Percentiles rank a stretch among this genome's conserved stretches.
These are phyloP conservation scores for Ligdia adustata DNA, from an alignment of 2,888 invertebrate species.

Conservation along the genomic window DNA sequence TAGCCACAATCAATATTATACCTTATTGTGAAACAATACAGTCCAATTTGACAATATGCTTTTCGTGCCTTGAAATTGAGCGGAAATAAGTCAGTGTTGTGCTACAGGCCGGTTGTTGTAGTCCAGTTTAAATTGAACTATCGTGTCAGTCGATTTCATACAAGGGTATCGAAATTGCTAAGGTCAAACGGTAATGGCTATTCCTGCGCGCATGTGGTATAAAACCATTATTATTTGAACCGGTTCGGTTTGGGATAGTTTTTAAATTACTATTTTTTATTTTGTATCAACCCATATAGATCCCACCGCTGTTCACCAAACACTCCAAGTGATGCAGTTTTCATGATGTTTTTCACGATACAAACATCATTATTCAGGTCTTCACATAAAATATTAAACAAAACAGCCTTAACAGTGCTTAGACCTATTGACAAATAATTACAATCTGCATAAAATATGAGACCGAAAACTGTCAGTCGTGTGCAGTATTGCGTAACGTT, in stretches of 20 bases:
- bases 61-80: slow-evolving; percentile 62
- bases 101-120: slow-evolving; percentile 63
- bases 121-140: slow-evolving; percentile 59
- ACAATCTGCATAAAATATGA: too few species aligned
- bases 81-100: slow-evolving; percentile 76
- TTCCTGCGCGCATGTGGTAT: slow-evolving; percentile 5
- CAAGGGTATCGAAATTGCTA: slow-evolving; percentile 26
- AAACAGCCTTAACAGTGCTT: too few species aligned
- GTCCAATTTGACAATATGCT: slow-evolving; percentile 47
- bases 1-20: slow-evolving; percentile 32
- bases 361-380: too few species aligned
- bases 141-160: slow-evolving; percentile 42
- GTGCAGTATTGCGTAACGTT: too few species aligned
- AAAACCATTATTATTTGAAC: slow-evolving; percentile 12
- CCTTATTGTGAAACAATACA: slow-evolving; percentile 41
- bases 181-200: slow-evolving; percentile 24
- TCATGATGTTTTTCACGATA: too few species aligned
- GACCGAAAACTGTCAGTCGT: too few species aligned
- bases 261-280: too few species aligned
- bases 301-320: too few species aligned
- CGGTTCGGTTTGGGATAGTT: background rate
- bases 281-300: too few species aligned
- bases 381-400: too few species aligned
- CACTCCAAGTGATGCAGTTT: too few species aligned
- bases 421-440: too few species aligned